Percentiles rank a stretch among this genome's conserved stretches.
Evolutionary conservation across 2,888 invertebrate genomes (phyloP).

Genomic region (Flexamia atlantica): DNA sequence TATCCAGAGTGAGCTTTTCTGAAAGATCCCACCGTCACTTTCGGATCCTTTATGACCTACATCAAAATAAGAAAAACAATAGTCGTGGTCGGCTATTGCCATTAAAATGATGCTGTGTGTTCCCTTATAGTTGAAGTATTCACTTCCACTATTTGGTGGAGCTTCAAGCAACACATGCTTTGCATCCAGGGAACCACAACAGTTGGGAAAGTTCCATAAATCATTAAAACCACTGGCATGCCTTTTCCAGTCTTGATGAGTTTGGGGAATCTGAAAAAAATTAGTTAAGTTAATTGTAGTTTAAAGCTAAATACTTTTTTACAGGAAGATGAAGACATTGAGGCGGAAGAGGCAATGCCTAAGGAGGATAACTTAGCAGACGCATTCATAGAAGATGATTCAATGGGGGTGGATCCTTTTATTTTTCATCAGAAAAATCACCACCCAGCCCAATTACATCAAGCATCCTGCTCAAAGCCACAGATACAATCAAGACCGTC

Average conservation of each 20-base stretch:
- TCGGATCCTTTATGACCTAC: conserved; percentile 67
- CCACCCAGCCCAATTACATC: too few species aligned
- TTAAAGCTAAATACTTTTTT: too few species aligned
- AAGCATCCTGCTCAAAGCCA: too few species aligned
- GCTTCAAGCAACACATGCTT: conserved; percentile 70
- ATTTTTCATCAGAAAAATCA: too few species aligned
- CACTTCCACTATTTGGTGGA: conserved; percentile 68
- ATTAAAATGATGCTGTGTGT: conserved; percentile 69
- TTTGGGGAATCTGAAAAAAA: too few species aligned
- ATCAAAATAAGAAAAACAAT: conserved; percentile 67
- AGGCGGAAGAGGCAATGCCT: too few species aligned
- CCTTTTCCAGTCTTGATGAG: background rate
- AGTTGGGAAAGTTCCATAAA: conserved; percentile 62
- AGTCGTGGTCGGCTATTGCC: conserved; percentile 69
- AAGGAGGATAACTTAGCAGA: too few species aligned
- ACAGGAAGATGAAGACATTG: too few species aligned
- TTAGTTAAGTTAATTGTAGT: too few species aligned
- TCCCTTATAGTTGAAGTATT: conserved; percentile 70
- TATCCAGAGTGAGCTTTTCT: conserved; percentile 52
- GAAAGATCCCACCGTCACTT: conserved; percentile 68
- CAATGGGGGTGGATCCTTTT: too few species aligned
- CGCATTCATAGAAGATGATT: too few species aligned
- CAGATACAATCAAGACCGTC: too few species aligned
- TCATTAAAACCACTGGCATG: conserved; percentile 57
- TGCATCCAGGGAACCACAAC: conserved; percentile 69